Base-by-base conservation (phyloP, 2,797 vertebrate species). In the Gymnothorax reevesii region DNA sequence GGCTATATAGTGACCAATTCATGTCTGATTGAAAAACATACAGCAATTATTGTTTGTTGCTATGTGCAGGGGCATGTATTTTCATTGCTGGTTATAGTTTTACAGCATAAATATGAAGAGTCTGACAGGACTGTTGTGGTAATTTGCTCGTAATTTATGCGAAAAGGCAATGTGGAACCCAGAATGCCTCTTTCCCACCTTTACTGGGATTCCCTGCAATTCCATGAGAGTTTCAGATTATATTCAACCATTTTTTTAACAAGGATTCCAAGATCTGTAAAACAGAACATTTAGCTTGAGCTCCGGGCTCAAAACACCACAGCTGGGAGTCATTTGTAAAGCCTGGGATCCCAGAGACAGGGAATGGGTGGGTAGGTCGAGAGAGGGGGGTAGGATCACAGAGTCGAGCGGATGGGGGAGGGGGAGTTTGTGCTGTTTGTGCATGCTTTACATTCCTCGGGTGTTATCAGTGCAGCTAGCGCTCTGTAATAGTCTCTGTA, bases 401-500 rank as follows among this genome's bases (percentile, higher is more conserved):
- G 73, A 77, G 73, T 17, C 3, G 42, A 52, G 73, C 33, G 12
- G 73, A 77, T 77, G 73, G 33, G 73, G 73, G 73, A 52, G 33
- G 73, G 73, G 73, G 73, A 25, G 27, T 73, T 13, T 12, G 10
- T 10, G 42, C 73, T 77, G 73, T 77, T 77, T 52, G 73, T 52
- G 42, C 73, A 77, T 77, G 73, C 73, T 77, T 49, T 52, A 49
- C 73, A 77, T 77, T 77, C 73, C 42, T 49, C 42, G 22, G 73
- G 33, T 17, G 73, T 52, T 52, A 77, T 77, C 73, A 77, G 73
- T 15, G 73, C 22, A 20, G 73, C 73, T 9, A 49, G 73, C 27
- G 71, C 73, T 77, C 73, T 49, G 25, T 77, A 77, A 77, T 77
- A 49, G 73, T 49, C 73, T 77, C 73, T 52, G 33, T n/a, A n/a